Evolutionary conservation across 1,140 invertebrate species (phyloP).

Genomic region (Penaeus vannamei): DNA sequence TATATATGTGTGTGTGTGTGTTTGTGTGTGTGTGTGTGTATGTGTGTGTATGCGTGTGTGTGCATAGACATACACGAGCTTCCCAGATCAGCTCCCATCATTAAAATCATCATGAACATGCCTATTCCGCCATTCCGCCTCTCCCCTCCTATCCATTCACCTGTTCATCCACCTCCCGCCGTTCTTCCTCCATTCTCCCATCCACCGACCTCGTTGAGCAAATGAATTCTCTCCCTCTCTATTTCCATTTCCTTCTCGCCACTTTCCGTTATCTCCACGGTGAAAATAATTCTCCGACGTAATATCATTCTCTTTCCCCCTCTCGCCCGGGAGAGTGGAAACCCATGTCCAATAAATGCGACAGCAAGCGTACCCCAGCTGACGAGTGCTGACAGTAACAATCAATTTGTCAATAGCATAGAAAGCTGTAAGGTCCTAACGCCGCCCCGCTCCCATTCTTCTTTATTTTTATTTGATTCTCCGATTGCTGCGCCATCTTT

Average conservation of each 20-base stretch:
- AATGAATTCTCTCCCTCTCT: slow-evolving; percentile 1
- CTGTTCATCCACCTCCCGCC: no score
- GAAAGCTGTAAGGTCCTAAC: slow-evolving; percentile 22
- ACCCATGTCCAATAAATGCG: slow-evolving; percentile 60
- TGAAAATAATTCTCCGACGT: not conserved
- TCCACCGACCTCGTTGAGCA: not conserved
- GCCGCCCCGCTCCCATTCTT: not conserved
- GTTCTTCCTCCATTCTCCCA: no score
- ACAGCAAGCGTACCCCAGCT: slow-evolving; percentile 54
- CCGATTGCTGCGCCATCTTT: no score
- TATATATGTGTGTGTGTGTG: no score
- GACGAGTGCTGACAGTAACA: slow-evolving; percentile 58
- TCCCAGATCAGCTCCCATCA: no score
- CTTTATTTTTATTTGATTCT: no score
- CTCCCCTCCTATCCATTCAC: no score
- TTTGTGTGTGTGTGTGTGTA: no score
- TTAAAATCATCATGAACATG: no score
- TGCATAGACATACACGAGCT: no score
- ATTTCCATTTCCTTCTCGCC: slow-evolving; percentile 6
- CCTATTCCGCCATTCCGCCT: no score
- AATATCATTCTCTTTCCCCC: not conserved
- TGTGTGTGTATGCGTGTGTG: no score
- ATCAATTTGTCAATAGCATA: slow-evolving; percentile 61
- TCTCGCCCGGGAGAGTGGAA: slow-evolving; percentile 40
- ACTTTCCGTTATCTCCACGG: not conserved